Evolutionary conservation across 1,140 invertebrate species (phyloP), one percentile per base, ranked within the genome.

Genomic region (Hylyphantes graminicola): DNA sequence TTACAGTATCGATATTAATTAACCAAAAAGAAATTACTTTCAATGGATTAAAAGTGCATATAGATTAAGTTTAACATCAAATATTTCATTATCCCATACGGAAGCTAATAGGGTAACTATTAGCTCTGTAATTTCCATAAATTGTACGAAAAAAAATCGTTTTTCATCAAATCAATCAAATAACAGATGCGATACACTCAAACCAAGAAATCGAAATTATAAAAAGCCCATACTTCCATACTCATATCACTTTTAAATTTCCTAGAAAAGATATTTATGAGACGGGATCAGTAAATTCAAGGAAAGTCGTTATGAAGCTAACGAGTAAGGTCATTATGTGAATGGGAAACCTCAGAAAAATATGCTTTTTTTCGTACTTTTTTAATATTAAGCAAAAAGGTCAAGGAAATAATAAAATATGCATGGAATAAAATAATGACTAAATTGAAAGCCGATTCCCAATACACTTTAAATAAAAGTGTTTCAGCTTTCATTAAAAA

Each of bases 261-360:
- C 53, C 67, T 51, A 11, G 57, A 73, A 73, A 73, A 73, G 50
- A 57, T 54, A 57, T 57, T 73, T 73, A 73, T 50, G 70, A 21
- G 51, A 17, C 57, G 0, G 51, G 17, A 19, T 73, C 54, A 54
- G 70, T 21, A 73, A 55, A 57, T 19, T 55, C 70, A 21, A 57
- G 19, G 21, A 57, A 54, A 50, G 70, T 73, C 70, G 53, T 73
- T 73, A 73, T 73, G 70, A 73, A 73, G 51, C 51, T 73, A 73
- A 73, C 70, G 70, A 73, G 70, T 55, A 5, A 73, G 70, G 57
- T 73, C 70, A 57, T 73, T 73, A 73, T 73, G 35, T 54, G 70
- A 73, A 73, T 73, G 70, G 54, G 70, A 50, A 73, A 73, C 70
- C 70, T 73, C 70, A 73, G 57, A 73, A 55, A 73, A 55, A 73